phyloP scores from a whole-genome alignment of 2,797 vertebrate genomes.

The Pyrocephalus nanus region DNA sequence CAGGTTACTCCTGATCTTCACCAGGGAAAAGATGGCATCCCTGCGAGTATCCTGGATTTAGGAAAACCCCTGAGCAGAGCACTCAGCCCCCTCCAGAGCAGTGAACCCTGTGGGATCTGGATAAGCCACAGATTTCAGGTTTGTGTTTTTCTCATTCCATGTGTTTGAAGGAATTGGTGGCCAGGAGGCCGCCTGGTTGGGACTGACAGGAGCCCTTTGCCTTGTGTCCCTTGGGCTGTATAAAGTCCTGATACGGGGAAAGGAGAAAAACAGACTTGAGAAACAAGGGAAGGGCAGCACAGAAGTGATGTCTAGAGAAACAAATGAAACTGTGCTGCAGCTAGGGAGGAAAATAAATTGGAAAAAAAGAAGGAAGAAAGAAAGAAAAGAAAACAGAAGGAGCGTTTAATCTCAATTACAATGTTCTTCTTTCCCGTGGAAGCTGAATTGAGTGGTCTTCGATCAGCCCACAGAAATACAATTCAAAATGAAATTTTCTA shows the following conservation, averaged over 20 bases:
- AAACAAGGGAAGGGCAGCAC: background rate
- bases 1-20: background rate
- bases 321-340: background rate
- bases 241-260: background rate
- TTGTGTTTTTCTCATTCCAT: background rate
- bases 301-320: background rate
- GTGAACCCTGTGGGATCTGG: background rate
- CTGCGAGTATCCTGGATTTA: background rate
- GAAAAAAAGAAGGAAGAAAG: background rate
- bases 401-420: constrained; percentile 8
- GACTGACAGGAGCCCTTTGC: background rate
- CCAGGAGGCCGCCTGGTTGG: background rate
- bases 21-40: background rate
- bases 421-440: background rate
- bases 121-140: background rate
- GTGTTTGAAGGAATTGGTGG: background rate
- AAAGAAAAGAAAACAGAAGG: background rate
- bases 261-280: background rate
- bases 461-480: background rate
- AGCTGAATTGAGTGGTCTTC: background rate
- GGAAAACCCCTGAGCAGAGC: background rate
- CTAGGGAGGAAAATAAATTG: background rate
- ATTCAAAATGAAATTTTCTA: background rate
- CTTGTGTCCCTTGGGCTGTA: background rate
- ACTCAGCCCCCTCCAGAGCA: background rate